Conservation (phyloP, 2,888 invertebrate species). For the Andrena fulva region DNA sequence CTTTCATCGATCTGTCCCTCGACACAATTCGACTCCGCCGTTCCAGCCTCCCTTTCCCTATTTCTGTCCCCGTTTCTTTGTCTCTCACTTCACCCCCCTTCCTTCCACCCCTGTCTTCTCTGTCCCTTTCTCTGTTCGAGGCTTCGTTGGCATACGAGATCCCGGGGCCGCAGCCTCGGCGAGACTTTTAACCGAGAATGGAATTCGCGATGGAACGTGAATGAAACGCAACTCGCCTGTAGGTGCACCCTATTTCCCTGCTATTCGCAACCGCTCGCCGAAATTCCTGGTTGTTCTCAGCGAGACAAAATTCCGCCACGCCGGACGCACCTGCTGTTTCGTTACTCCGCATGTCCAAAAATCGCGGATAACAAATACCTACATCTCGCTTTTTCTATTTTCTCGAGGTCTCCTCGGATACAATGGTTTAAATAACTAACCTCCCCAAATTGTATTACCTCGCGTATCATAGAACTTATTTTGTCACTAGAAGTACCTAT, state of each 20-base stretch:
- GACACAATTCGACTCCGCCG: conserved; percentile 38
- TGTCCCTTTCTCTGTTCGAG: neutral
- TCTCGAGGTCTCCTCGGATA: neutral
- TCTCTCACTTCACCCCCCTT: neutral
- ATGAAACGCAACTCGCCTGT: conserved; percentile 61
- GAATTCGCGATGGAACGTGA: conserved; percentile 66
- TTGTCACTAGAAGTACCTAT: too few species aligned
- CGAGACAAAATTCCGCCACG: conserved; percentile 63
- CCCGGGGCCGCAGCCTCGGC: conserved; percentile 33
- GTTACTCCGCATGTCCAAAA: neutral
- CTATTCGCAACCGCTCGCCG: conserved; percentile 60
- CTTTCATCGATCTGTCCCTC: conserved; percentile 39
- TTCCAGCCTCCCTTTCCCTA: conserved; percentile 3
- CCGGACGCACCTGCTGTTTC: conserved; percentile 5
- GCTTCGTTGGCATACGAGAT: conserved; percentile 29
- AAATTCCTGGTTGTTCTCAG: conserved; percentile 68
- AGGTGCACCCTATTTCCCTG: conserved; percentile 57
- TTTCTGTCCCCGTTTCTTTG: conserved; percentile 2
- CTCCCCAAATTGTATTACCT: too few species aligned
- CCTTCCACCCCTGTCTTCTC: neutral
- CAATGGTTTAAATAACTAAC: neutral
- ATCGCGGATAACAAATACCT: conserved; percentile 45
- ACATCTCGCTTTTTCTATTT: neutral
- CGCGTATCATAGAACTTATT: too few species aligned
- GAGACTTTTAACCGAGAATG: conserved; percentile 62